Evolutionary conservation across 64 coral and sea anemone genomes (phyloP), one percentile per base, ranked within the genome.

Genomic region (Platygyra sinensis): DNA sequence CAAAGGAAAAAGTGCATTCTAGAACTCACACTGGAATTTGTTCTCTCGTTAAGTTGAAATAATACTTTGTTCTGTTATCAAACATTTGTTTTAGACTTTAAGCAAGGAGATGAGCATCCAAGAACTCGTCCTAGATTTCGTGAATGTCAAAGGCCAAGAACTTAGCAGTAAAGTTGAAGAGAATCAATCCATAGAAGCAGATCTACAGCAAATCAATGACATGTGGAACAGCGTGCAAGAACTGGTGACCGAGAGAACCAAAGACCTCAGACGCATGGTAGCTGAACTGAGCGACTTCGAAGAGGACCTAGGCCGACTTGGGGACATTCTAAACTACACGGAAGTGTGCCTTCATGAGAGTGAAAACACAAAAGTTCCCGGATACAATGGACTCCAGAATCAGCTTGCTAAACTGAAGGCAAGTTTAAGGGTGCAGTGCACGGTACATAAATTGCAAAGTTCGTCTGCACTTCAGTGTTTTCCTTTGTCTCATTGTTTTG

Each of bases 341-440:
- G 91, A 97, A 30, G 92, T 97, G 33, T 97, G 95, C 72, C 83
- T 97, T 18, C 61, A 94, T 57, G 95, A 97, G 16, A 94, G 76
- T 22, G 91, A 93, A 18, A 76, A 32, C 15, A 77, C 87, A 33
- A 94, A 91, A 49, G 88, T 90, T 72, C 38, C 88, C 2, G 95
- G 92, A 19, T 88, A 90, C n/a, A 97, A 97, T 84, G 95, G 91
- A 30, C 46, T 97, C 20, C 87, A 97, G 28, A 97, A 97, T 76
- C 95, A 97, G n/a, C 61, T 94, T 24, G 95, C 95, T 16, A 97
- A 97, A 87, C 83, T 97, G 8, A 97, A 97, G 95, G 95, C 93
- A 10, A 31, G 46, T 22, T 64, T 13, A 19, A 25, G 10, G 29
- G 28, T 38, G 28, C 12, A 19, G 38, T 42, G 28, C 16, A 16